Evolutionary conservation across 23 tunicate genomes (phyloP), one percentile per base, ranked within the genome.

Genomic region (Aplidium turbinatum): DNA sequence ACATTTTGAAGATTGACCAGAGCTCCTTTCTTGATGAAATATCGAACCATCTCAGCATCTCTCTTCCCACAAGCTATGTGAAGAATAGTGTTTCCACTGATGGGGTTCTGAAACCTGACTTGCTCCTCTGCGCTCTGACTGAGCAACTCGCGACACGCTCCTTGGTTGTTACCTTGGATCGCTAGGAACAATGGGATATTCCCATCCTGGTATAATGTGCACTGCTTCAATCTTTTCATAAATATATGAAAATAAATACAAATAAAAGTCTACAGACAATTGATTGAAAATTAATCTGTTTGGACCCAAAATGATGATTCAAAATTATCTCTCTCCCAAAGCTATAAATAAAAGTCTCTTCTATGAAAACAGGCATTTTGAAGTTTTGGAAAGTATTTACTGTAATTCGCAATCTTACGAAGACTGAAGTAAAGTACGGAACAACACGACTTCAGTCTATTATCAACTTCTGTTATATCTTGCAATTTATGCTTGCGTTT

Each of bases 31-130:
- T 76, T 84, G 68, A 76, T 66, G 74, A 91, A 84, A 5, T 78
- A 60, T 24, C 85, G 75, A 62, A 91, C 91, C 90, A 91, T 79
- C 67, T 91, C 97, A 11, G 84, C 78, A 48, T 84, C 91, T 58
- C 91, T 47, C 53, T 57, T 84, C 75, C 82, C 76, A 39, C 87
- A 79, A 6, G 86, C 97, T 46, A 91, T 39, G 55, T 91, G 97
- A 0, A 91, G 74, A 0, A 85, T 83, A 22, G 81, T 73, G 72
- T 85, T 70, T 1, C 82, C 74, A 31, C 75, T 78, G 46, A 39
- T 63, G 4, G 86, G 82, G 27, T 84, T 72, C 35, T 84, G 85
- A 57, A 55, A 84, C 19, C 79, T 62, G 47, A 91, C 79, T 31
- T 91, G 97, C 33, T 79, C 82, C 25, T 91, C 97, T 16, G 83